phyloP scores from a whole-genome alignment of 2,797 vertebrate species.

The Ptychadena robeensis region DNA sequence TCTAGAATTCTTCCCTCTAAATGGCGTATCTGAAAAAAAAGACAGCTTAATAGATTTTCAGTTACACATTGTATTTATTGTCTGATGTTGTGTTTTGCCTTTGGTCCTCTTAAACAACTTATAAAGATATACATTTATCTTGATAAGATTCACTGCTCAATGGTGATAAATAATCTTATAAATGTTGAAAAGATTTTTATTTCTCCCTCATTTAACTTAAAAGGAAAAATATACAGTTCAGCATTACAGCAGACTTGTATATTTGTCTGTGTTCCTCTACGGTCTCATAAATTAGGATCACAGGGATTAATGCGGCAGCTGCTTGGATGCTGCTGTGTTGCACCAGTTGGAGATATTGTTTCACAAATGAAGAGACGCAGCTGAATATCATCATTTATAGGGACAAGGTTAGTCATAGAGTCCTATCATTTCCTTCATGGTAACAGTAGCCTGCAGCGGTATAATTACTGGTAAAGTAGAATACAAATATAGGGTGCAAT shows the following conservation, averaged over 20 bases:
- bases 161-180: not conserved
- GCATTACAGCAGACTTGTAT: not conserved
- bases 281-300: conserved; percentile 41
- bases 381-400: not conserved
- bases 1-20: too few species aligned
- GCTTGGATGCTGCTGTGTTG: conserved; percentile 16
- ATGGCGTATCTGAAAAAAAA: too few species aligned
- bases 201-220: not conserved
- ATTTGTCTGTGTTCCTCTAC: conserved; percentile 22
- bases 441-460: not conserved
- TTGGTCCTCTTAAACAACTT: not conserved
- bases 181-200: not conserved
- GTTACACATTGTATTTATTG: not conserved
- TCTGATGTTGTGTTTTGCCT: not conserved
- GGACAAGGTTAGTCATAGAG: not conserved
- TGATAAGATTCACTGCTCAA: not conserved
- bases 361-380: conserved; percentile 16
- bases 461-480: not conserved
- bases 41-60: too few species aligned
- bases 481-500: not conserved
- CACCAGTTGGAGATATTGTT: conserved; percentile 24
- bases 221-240: not conserved
- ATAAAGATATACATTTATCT: not conserved
- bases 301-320: conserved; percentile 33
- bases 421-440: not conserved